These are phyloP conservation scores for Patella vulgata DNA, from an alignment of 1,140 invertebrate species.

Conservation along the genomic window DNA sequence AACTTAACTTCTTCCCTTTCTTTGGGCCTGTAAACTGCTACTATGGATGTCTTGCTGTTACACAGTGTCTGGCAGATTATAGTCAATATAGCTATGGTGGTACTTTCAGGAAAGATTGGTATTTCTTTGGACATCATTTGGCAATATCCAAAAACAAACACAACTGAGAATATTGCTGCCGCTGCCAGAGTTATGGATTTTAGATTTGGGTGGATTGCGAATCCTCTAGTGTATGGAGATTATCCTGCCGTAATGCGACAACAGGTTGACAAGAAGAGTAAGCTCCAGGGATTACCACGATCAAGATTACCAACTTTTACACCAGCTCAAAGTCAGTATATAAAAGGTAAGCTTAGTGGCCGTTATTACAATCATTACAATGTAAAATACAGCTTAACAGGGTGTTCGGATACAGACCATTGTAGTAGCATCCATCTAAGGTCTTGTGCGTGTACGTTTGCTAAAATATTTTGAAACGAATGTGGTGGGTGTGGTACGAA, in stretches of 20 bases:
- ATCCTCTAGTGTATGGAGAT: slow-evolving; percentile 45
- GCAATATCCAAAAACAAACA: slow-evolving; percentile 35
- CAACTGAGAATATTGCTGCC: slow-evolving; percentile 32
- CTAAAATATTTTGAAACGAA: too few species aligned
- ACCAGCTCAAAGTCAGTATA: slow-evolving; percentile 41
- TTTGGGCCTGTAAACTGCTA: too few species aligned
- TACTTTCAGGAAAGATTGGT: slow-evolving; percentile 26
- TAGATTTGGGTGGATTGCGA: slow-evolving; percentile 53
- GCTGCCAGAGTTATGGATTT: slow-evolving; percentile 46
- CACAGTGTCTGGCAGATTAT: too few species aligned
- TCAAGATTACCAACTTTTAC: slow-evolving; percentile 56
- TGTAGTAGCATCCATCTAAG: too few species aligned
- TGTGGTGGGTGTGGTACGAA: too few species aligned
- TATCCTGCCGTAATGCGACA: slow-evolving; percentile 53
- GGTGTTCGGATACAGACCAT: too few species aligned
- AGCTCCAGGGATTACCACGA: slow-evolving; percentile 25
- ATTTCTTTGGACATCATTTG: slow-evolving; percentile 39
- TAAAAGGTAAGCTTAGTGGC: slow-evolving; percentile 29
- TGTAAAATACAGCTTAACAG: too few species aligned
- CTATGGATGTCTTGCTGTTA: too few species aligned
- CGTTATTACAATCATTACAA: too few species aligned
- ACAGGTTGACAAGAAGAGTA: slow-evolving; percentile 38
- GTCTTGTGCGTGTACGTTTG: too few species aligned
- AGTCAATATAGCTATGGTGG: too few species aligned
- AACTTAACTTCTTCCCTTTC: too few species aligned